These are phyloP conservation scores for Sylvilagus bachmani DNA, from an alignment of 2,113 vertebrate species.

Conservation along the genomic window DNA sequence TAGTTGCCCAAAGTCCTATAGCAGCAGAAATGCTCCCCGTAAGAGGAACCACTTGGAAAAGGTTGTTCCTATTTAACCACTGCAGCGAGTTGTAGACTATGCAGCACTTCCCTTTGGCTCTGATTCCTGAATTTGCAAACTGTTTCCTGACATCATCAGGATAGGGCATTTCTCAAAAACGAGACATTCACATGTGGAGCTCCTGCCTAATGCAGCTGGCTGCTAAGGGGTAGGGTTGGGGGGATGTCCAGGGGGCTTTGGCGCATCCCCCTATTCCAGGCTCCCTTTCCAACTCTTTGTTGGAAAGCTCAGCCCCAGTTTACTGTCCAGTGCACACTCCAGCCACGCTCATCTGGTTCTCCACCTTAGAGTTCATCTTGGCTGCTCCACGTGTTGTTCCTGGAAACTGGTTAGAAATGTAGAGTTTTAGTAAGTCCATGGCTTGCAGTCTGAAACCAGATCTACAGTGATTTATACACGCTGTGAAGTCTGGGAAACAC, in stretches of 20 bases:
- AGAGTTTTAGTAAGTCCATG: background rate
- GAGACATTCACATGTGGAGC: background rate
- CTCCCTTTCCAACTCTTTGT: background rate
- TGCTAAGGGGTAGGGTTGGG: background rate
- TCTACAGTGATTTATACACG: background rate
- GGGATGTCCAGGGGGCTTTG: background rate
- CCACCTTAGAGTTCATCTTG: background rate
- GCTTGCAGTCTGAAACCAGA: background rate
- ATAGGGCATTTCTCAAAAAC: background rate
- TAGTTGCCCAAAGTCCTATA: slow-evolving; percentile 70
- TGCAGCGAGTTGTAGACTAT: slow-evolving; percentile 37
- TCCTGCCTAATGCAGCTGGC: background rate
- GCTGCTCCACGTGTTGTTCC: background rate
- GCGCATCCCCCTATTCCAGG: background rate
- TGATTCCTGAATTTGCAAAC: slow-evolving; percentile 81
- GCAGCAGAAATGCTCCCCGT: slow-evolving; percentile 75
- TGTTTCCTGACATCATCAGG: slow-evolving; percentile 49
- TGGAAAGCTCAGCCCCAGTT: background rate
- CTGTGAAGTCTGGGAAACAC: background rate
- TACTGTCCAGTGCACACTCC: background rate
- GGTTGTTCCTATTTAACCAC: slow-evolving; percentile 56
- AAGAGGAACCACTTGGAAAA: slow-evolving; percentile 43
- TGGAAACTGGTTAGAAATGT: background rate
- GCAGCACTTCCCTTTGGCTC: slow-evolving; percentile 80
- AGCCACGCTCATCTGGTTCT: background rate